Base-by-base conservation (phyloP, 2,888 invertebrate genomes). In the Brachypalpus laphriformis region DNA sequence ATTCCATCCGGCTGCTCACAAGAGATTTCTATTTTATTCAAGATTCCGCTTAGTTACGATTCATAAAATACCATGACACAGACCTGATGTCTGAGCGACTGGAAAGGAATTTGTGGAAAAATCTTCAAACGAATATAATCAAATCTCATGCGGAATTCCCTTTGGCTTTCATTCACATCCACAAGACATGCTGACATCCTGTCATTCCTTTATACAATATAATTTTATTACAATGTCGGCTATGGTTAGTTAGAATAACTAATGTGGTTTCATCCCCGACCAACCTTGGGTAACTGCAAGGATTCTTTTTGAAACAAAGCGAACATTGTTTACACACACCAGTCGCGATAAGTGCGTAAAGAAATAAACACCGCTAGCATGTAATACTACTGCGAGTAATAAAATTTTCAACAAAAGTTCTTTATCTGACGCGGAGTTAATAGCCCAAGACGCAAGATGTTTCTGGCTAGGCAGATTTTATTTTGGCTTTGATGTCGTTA, bases 1-100 rank as follows among this genome's bases (percentile, higher is more conserved):
- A 45, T 61, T 61, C 61, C 61, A 45, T 61, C 18, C 45, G 28
- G 61, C 61, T 61, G 61, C 61, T 61, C 61, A 22, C 45, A 16
- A 61, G 61, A 28, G 61, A 61, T 61, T 61, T 61, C 28, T 25
- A 28, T 61, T 61, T 28, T 45, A 28, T 28, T 61, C 45, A 22
- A 25, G 18, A 25, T 25, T 28, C 14, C 61, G 16, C 20, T 61
- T 45, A 18, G 28, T 22, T 61, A 61, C 61, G 61, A 28, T 61
- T 61, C 61, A 61, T 61, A 61, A 61, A 61, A 34, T 61, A 28
- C 28, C 25, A 28, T 7, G 61, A 42, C 16, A 28, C 25, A 45
- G 25, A 45, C 61, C 28, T 28, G 22, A 40, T 22, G 59, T 8
- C 25, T 22, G 22, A 9, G n/a, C 14, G 16, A 6, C 14, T 59